Percentiles rank a stretch among this genome's conserved stretches.
Evolutionary conservation across 2,113 vertebrate genomes (phyloP).

Genomic region (Megaleporinus macrocephalus): DNA sequence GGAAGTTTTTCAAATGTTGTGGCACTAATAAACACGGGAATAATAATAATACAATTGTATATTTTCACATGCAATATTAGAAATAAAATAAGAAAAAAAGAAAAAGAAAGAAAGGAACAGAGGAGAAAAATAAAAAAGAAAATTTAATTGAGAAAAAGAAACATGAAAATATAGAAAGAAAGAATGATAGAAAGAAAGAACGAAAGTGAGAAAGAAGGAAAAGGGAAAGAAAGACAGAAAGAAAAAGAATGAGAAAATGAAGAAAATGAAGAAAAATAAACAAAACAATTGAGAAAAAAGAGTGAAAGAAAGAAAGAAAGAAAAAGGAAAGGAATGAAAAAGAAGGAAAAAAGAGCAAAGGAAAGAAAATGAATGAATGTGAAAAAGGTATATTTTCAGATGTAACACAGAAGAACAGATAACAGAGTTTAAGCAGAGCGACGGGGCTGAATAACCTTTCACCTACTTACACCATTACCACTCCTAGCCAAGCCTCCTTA

Average conservation of each 20-base stretch:
- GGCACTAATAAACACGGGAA: not conserved
- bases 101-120: too few species aligned
- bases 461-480: constrained; percentile 13
- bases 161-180: too few species aligned
- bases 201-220: too few species aligned
- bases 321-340: too few species aligned
- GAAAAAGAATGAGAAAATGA: not conserved
- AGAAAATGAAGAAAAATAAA: too few species aligned
- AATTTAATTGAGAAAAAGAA: too few species aligned
- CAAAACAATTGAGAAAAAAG: too few species aligned
- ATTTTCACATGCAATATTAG: too few species aligned
- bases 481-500: not conserved
- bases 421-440: constrained; percentile 3
- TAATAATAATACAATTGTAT: not conserved
- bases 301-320: too few species aligned
- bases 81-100: too few species aligned
- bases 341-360: not conserved
- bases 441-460: not conserved
- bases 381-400: not conserved
- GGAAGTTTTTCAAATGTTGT: not conserved
- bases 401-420: not conserved
- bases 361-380: not conserved
- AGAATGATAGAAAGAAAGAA: too few species aligned
- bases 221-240: not conserved
- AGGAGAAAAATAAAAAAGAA: too few species aligned